Evolutionary conservation across 1,140 invertebrate species (phyloP), one percentile per base, ranked within the genome.

Genomic region (Diorhabda sublineata): DNA sequence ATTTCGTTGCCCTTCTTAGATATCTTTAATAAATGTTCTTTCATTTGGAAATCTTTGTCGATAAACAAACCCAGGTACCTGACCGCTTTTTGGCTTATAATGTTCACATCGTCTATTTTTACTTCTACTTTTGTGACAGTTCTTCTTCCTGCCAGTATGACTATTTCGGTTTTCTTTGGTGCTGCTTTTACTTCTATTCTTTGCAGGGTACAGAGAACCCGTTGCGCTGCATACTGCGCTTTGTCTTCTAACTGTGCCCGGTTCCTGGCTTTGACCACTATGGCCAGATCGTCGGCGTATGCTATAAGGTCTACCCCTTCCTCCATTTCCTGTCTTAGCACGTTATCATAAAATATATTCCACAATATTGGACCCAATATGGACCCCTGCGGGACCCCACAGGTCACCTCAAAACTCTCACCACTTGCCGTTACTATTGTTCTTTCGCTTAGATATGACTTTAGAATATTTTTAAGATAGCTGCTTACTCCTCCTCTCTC

Each of bases 301-400:
- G 68, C 76, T 0, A 77, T 67, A 0, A 77, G 11, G 42, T 66
- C 58, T 45, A 74, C 58, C 4, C 59, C 72, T 52, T 66, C 44
- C 41, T 65, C 70, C 6, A 78, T 3, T 42, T 67, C 52, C 41
- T 74, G 47, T 3, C 57, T 64, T 6, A 79, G 71, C 0, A 79
- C 43, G 11, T 58, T 70, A 59, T 79, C 71, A 65, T 79, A 80
- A 57, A 73, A 68, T 0, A 79, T 42, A 63, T 75, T 77, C 77
- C 75, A 82, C 11, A 82, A 68, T 3, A 72, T 73, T 0, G 81
- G 77, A 2, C 78, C 78, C 3, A 81, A 61, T 6, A 80, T 70
- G n/a, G 76, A 80, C 3, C 78, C 79, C 66, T 81, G 79, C 2
- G 80, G 75, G 0, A 80, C 75, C 6, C 78, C 78, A 42, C 67